These are phyloP conservation scores for Dromius quadrimaculatus DNA, from an alignment of 2,888 invertebrate genomes.

Conservation along the genomic window DNA sequence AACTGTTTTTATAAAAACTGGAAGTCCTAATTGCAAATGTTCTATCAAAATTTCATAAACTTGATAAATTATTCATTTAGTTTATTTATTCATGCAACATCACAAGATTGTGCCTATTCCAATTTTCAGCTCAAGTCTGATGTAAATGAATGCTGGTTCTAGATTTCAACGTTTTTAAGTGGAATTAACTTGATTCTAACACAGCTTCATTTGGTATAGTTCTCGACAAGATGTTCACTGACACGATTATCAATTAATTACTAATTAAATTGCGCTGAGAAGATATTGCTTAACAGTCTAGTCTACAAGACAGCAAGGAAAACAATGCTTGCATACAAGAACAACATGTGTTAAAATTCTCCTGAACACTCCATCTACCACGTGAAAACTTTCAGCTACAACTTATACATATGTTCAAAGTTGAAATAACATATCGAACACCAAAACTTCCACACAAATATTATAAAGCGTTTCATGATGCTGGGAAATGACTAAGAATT, in stretches of 20 bases:
- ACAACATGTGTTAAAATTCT: too few species aligned
- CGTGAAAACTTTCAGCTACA: too few species aligned
- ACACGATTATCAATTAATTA: neutral
- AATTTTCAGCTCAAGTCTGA: neutral
- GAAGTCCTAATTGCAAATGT: neutral
- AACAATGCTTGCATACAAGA: too few species aligned
- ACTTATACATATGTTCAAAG: too few species aligned
- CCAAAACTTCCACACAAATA: too few species aligned
- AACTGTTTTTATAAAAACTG: too few species aligned
- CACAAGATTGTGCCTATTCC: conserved; percentile 14
- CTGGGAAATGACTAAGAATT: too few species aligned
- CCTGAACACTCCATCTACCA: too few species aligned
- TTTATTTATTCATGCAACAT: conserved; percentile 31
- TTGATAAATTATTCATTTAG: conserved; percentile 24
- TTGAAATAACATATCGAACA: too few species aligned
- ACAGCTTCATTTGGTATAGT: neutral
- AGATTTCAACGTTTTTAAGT: neutral
- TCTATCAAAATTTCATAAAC: conserved; percentile 12
- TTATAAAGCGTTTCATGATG: too few species aligned
- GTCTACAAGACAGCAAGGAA: too few species aligned
- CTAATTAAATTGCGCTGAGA: neutral
- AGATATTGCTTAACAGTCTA: too few species aligned
- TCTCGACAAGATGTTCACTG: neutral
- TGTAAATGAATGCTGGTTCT: conserved; percentile 21
- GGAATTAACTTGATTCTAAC: conserved; percentile 1